phyloP scores from a whole-genome alignment of 2,113 vertebrate genomes.

The Gasterosteus nipponicus region DNA sequence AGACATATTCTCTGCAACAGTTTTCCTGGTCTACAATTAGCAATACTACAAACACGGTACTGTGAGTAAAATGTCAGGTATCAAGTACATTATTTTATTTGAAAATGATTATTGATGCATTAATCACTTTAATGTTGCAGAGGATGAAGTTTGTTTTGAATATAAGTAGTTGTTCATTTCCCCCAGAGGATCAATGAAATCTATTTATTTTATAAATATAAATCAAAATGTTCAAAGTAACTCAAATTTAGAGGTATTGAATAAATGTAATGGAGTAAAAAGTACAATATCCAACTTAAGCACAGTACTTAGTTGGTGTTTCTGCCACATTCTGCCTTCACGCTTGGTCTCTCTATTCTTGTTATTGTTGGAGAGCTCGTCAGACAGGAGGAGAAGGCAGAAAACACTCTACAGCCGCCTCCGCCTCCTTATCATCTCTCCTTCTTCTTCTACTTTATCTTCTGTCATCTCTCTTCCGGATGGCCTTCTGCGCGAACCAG shows the following conservation, averaged over 20 bases:
- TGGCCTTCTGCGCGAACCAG: conserved; percentile 40
- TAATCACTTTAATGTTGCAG: not conserved
- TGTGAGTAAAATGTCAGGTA: not conserved
- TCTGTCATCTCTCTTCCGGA: conserved; percentile 36
- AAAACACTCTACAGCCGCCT: conserved; percentile 28
- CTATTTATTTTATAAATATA: not conserved
- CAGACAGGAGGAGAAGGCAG: conserved; percentile 48
- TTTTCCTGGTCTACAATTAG: not conserved
- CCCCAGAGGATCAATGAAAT: not conserved
- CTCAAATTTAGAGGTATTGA: not conserved
- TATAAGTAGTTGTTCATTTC: not conserved
- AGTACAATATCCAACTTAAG: not conserved
- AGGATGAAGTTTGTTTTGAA: not conserved
- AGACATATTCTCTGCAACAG: not conserved
- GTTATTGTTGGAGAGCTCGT: conserved; percentile 40
- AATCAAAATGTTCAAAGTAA: not conserved
- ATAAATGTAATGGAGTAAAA: not conserved
- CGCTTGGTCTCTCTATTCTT: conserved; percentile 29
- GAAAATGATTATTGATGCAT: not conserved
- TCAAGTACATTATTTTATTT: not conserved
- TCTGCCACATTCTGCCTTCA: conserved; percentile 25
- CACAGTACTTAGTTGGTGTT: conserved; percentile 12
- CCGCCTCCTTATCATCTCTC: not conserved
- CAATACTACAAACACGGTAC: not conserved
- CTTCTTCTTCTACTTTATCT: conserved; percentile 11